These are phyloP conservation scores for Poecilia latipinna DNA, from an alignment of 2,113 vertebrate genomes.

Conservation along the genomic window DNA sequence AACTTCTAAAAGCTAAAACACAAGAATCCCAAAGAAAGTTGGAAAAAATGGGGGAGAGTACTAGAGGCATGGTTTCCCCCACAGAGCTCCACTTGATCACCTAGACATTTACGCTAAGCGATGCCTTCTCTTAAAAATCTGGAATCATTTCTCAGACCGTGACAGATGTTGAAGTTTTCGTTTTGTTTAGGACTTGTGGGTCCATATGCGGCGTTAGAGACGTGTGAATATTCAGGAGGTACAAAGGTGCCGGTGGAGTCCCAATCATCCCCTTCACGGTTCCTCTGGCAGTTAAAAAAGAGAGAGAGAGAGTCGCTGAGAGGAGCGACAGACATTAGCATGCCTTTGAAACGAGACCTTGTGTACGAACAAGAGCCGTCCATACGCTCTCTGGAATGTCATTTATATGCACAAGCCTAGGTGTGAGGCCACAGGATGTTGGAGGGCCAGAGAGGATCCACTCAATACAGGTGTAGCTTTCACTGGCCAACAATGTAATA, in stretches of 20 bases:
- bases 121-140: not conserved
- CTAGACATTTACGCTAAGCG: not conserved
- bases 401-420: constrained; percentile 76
- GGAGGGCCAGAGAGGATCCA: constrained; percentile 53
- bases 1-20: constrained; percentile 22
- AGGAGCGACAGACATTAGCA: constrained; percentile 72
- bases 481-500: constrained; percentile 49
- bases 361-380: constrained; percentile 69
- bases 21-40: constrained; percentile 21
- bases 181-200: constrained; percentile 42
- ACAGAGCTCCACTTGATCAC: constrained; percentile 20
- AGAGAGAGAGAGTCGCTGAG: constrained; percentile 37
- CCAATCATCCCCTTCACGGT: constrained; percentile 74
- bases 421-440: constrained; percentile 70
- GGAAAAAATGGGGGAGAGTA: constrained; percentile 26
- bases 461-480: constrained; percentile 70
- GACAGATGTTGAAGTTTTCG: not conserved
- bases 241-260: constrained; percentile 61
- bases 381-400: constrained; percentile 75
- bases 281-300: constrained; percentile 64
- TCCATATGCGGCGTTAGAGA: constrained; percentile 43
- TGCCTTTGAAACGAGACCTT: constrained; percentile 80
- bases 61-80: not conserved
- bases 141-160: constrained; percentile 3
- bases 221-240: constrained; percentile 69